Evolutionary conservation across 2,888 invertebrate species (phyloP).

Genomic region (Hartigia nigra): DNA sequence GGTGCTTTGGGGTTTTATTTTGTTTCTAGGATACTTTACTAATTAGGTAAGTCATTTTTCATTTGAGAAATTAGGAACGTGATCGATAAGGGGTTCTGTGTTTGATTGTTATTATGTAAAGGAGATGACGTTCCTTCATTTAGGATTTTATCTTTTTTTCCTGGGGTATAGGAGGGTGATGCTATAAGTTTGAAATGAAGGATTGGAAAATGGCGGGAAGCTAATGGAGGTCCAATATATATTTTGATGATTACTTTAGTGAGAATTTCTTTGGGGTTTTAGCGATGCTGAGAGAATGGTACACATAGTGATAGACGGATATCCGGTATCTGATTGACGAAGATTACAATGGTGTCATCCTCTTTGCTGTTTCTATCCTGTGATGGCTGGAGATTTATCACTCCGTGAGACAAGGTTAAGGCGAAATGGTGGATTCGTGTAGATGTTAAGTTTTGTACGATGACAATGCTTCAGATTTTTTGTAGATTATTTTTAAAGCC

Average conservation of each 20-base stretch:
- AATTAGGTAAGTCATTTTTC: neutral
- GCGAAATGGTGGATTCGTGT: neutral
- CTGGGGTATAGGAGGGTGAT: neutral
- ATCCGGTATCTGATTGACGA: constrained; percentile 21
- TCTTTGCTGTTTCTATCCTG: neutral
- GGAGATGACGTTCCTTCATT: neutral
- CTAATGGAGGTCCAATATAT: neutral
- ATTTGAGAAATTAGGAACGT: neutral
- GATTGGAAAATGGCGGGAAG: neutral
- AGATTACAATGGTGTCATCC: constrained; percentile 20
- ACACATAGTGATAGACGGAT: constrained; percentile 26
- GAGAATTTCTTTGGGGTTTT: neutral
- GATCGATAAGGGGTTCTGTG: neutral
- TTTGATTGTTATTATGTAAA: neutral
- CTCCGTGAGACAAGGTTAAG: constrained; percentile 11
- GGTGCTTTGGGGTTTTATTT: neutral
- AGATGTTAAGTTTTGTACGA: neutral
- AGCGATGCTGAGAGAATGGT: constrained; percentile 18
- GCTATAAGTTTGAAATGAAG: neutral
- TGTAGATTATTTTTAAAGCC: neutral
- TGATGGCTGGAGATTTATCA: neutral
- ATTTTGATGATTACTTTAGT: neutral
- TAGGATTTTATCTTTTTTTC: neutral
- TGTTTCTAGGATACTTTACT: neutral
- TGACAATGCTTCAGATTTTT: neutral